Base-by-base conservation (phyloP, 2,113 vertebrate genomes). In the Syrmaticus mikado region DNA sequence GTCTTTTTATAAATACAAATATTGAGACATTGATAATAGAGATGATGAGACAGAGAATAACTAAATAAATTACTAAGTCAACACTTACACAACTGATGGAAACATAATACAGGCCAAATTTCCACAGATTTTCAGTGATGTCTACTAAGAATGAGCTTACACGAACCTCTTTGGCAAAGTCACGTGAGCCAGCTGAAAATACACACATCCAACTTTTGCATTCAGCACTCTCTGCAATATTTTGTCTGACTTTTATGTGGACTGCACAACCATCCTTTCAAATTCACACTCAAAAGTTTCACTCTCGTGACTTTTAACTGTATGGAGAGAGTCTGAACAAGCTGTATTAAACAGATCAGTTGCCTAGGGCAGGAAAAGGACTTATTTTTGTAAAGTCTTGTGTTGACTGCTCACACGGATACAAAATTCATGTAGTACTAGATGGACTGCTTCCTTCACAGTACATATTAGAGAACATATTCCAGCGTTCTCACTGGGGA, bases 11-110 rank as follows among this genome's bases (percentile, higher is more conserved):
- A 98, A 98, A 98, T 96, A 97, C 93, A 97, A 98, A 98, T 98
- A 98, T 98, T 98, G 95, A 97, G 97, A 98, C 97, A 98, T 60
- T 95, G 97, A 97, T 97, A 95, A 97, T 73, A 93, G 87, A 95
- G 82, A 95, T 72, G 71, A 90, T 96, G 95, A 94, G 72, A 95
- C 66, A 95, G 87, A 91, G 92, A 95, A 97, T 83, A 96, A 94
- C 94, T 89, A 95, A 97, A 96, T 89, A 96, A 96, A 94, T 94
- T 95, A 90, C 85, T 95, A 92, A 95, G 87, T 93, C 93, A 97
- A 96, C 86, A 97, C 82, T 96, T 94, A 95, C 64, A 91, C 85
- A 96, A 95, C 48, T n/a, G 38, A 75, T 76, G 40, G 67, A 94
- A 96, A 92, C n/a, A 30, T 80, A 92, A 89, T 27, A 88, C 92